phyloP scores from a whole-genome alignment of 2,888 invertebrate genomes.

The Erebia palarica region DNA sequence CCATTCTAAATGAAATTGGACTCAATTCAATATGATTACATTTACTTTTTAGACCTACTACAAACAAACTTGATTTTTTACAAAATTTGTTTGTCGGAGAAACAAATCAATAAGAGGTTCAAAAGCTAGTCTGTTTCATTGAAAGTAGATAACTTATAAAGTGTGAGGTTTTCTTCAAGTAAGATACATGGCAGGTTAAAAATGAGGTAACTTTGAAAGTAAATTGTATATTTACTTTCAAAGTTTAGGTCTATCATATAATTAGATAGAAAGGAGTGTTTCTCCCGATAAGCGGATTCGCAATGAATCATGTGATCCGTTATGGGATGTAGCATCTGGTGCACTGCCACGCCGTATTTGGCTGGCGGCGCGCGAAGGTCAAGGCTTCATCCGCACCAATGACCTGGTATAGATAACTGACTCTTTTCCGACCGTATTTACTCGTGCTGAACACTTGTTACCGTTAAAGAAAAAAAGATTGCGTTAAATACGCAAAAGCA shows the following conservation, averaged over 20 bases:
- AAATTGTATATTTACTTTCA: too few relatives aligned
- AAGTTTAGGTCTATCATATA: background rate
- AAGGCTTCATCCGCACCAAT: constrained; percentile 67
- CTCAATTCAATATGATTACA: too few relatives aligned
- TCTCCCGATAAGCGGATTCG: constrained; percentile 35
- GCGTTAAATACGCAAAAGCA: too few relatives aligned
- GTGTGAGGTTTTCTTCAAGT: too few relatives aligned
- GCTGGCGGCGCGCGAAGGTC: constrained; percentile 74
- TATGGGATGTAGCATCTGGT: constrained; percentile 67
- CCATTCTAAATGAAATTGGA: too few relatives aligned
- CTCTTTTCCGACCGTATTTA: constrained; percentile 22
- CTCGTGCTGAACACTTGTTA: background rate
- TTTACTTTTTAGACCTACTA: too few relatives aligned
- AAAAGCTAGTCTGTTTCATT: too few relatives aligned
- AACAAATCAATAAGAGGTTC: too few relatives aligned
- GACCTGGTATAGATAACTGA: constrained; percentile 48
- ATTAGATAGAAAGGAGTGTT: constrained; percentile 29
- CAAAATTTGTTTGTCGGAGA: too few relatives aligned
- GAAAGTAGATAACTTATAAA: too few relatives aligned
- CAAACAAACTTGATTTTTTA: too few relatives aligned
- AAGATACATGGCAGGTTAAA: background rate
- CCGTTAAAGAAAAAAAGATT: background rate
- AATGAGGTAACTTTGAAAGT: too few relatives aligned
- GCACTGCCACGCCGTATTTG: constrained; percentile 67
- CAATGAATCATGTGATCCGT: constrained; percentile 54